Conservation (phyloP, 2,797 vertebrate genomes). For the Tokudaia muenninki region DNA sequence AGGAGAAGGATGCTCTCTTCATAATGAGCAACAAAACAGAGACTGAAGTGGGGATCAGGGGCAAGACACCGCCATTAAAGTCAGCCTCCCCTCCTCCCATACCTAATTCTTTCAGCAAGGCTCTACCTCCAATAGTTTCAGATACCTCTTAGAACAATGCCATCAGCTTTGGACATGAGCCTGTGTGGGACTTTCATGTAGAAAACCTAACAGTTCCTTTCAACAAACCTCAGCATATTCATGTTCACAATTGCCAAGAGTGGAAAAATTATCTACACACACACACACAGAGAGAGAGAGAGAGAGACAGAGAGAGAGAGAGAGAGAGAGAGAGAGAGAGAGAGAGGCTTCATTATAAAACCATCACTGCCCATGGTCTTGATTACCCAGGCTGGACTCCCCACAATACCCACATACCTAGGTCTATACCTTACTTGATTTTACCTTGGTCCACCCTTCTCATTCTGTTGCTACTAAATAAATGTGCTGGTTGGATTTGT, state of each 20-base stretch:
- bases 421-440: background rate
- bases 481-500: background rate
- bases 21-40: background rate
- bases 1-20: background rate
- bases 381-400: background rate
- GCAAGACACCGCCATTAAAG: background rate
- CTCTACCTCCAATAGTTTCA: background rate
- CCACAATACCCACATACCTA: background rate
- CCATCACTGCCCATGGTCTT: background rate
- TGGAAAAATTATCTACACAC: background rate
- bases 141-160: background rate
- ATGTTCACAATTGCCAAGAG: background rate
- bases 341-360: background rate
- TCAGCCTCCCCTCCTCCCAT: background rate
- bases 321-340: no score
- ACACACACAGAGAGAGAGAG: background rate
- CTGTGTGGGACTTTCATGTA: no score
- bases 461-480: background rate
- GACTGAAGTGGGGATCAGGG: background rate
- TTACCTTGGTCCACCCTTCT: background rate
- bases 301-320: no score
- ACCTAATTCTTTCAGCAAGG: background rate
- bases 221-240: background rate
- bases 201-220: background rate
- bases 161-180: background rate